phyloP scores from a whole-genome alignment of 2,113 vertebrate genomes.

The Dipodomys stephensi region DNA sequence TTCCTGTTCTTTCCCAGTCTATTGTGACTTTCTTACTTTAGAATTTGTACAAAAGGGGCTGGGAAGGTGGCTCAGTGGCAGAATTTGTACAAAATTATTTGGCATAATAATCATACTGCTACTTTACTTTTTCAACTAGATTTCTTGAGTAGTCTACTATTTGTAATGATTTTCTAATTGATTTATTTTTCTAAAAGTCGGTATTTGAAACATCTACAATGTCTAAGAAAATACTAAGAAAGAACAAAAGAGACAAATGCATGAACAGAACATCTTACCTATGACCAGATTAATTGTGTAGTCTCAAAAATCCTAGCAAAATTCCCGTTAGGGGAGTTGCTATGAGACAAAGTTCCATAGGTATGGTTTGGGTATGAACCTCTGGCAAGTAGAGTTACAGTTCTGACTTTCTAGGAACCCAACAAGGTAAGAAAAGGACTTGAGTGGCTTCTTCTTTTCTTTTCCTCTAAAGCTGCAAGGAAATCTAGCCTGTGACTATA shows the following conservation, averaged over 20 bases:
- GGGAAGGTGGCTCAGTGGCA: too few species aligned
- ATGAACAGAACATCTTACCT: neutral
- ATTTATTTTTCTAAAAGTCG: conserved; percentile 3
- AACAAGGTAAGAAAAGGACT: neutral
- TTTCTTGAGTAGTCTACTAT: neutral
- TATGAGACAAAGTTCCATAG: neutral
- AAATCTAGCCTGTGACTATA: conserved; percentile 49
- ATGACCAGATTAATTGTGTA: neutral
- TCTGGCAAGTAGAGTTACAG: neutral
- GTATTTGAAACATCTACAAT: neutral
- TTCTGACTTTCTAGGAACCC: neutral
- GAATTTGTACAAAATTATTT: neutral
- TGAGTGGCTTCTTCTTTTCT: neutral
- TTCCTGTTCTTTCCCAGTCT: neutral
- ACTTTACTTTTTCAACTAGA: neutral
- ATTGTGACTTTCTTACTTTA: neutral
- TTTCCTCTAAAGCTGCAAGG: conserved; percentile 37
- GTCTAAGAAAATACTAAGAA: neutral
- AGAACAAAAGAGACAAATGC: neutral
- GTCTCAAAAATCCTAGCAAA: neutral
- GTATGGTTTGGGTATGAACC: neutral
- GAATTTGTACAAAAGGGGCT: neutral
- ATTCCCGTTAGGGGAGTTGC: neutral
- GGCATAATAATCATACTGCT: neutral
- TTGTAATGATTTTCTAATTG: conserved; percentile 9